A percentile compares a stretch with the other conserved stretches of the same genome.
These are phyloP conservation scores for Sussaba pulchella DNA, from an alignment of 2,888 invertebrate genomes.

Conservation along the genomic window DNA sequence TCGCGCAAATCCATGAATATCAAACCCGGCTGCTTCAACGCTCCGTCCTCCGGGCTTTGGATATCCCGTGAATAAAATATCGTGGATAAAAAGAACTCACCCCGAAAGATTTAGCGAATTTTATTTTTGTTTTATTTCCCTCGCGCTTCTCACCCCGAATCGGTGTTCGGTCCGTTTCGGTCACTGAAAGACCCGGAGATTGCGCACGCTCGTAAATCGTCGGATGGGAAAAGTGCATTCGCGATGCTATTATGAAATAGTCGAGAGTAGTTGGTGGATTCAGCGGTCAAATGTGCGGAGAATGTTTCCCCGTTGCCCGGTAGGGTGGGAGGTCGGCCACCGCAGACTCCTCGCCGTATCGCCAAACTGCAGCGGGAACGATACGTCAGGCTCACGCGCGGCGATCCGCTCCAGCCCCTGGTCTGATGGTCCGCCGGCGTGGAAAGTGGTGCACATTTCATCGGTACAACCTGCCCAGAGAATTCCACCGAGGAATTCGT, in stretches of 20 bases:
- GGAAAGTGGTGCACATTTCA: conserved; percentile 38
- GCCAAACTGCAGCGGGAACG: conserved; percentile 68
- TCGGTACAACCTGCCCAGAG: conserved; percentile 26
- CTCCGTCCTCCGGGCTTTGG: conserved; percentile 30
- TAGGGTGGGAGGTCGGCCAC: conserved; percentile 1
- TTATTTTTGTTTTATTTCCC: conserved; percentile 63
- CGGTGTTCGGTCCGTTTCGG: conserved; percentile 12
- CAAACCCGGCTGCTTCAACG: conserved; percentile 1
- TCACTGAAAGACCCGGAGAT: conserved; percentile 5
- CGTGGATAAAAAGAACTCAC: conserved; percentile 70
- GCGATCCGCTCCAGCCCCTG: conserved; percentile 51
- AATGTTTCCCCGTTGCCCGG: conserved; percentile 12
- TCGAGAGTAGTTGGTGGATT: conserved; percentile 45
- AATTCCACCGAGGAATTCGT: conserved; percentile 52
- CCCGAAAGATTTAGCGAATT: conserved; percentile 74
- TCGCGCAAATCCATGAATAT: neutral
- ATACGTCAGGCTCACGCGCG: conserved; percentile 65
- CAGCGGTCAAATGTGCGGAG: conserved; percentile 33
- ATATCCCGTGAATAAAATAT: conserved; percentile 74
- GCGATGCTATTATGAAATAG: conserved; percentile 75
- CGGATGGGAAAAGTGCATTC: conserved; percentile 70
- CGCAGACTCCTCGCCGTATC: conserved; percentile 56
- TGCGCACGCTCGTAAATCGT: conserved; percentile 72
- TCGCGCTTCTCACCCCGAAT: neutral
- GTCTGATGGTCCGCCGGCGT: conserved; percentile 35